Evolutionary conservation across 2,888 invertebrate genomes (phyloP).

Genomic region (Orchesella flavescens): DNA sequence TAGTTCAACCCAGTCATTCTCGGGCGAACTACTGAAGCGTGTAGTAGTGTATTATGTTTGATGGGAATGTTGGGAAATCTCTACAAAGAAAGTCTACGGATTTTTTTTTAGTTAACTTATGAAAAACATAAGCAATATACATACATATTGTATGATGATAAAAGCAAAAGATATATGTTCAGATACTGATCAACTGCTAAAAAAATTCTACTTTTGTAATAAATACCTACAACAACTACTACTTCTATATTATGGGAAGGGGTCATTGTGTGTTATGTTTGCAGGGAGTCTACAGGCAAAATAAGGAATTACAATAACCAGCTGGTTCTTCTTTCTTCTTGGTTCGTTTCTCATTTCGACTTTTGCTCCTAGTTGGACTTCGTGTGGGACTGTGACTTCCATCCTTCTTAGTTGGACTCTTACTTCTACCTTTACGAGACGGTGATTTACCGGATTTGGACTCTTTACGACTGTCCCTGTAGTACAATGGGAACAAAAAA

Average conservation of each 20-base stretch:
- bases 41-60: conserved; percentile 16
- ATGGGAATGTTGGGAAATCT: conserved; percentile 22
- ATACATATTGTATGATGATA: neutral
- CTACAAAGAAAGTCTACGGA: no score
- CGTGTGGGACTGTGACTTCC: conserved; percentile 61
- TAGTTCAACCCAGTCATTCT: conserved; percentile 58
- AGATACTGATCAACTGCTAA: neutral
- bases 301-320: conserved; percentile 59
- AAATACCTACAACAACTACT: neutral
- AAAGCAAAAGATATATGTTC: no score
- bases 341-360: conserved; percentile 65
- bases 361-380: conserved; percentile 71
- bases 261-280: neutral
- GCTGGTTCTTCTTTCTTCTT: conserved; percentile 69
- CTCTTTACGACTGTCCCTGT: conserved; percentile 37
- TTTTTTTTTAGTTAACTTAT: neutral
- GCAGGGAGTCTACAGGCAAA: conserved; percentile 55
- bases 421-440: conserved; percentile 62
- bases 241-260: neutral
- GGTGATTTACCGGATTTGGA: conserved; percentile 55
- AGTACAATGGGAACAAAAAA: neutral
- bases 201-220: neutral
- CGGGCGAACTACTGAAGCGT: conserved; percentile 59
- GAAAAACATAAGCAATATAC: neutral
- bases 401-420: conserved; percentile 52